phyloP scores from a whole-genome alignment of 2,888 invertebrate species.

The Epinotia nisella region DNA sequence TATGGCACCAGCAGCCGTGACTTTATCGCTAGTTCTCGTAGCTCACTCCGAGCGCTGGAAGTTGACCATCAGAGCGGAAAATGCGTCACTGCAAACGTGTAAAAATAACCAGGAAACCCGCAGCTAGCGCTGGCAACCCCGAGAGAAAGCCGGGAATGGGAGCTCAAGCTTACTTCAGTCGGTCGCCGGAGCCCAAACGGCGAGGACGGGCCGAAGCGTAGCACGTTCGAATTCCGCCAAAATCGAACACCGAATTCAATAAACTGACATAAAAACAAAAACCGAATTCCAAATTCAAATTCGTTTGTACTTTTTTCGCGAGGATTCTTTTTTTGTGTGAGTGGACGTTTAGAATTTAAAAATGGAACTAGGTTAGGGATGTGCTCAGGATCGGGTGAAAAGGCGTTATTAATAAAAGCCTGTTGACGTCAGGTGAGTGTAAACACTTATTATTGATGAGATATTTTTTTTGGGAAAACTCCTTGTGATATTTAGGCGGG shows the following conservation, averaged over 20 bases:
- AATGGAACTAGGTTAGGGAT: slow-evolving; percentile 60
- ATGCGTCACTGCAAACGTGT: slow-evolving; percentile 39
- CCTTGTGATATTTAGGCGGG: slow-evolving; percentile 8
- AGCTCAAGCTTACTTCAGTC: slow-evolving; percentile 66
- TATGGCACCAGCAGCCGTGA: not conserved
- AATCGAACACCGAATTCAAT: slow-evolving; percentile 53
- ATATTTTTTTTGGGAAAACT: slow-evolving; percentile 40
- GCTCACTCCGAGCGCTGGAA: slow-evolving; percentile 17
- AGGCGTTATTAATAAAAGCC: slow-evolving; percentile 61
- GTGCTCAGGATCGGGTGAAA: slow-evolving; percentile 57
- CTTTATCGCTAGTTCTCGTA: slow-evolving; percentile 7
- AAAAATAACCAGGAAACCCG: slow-evolving; percentile 50
- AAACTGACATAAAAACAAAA: slow-evolving; percentile 53
- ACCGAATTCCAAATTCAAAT: slow-evolving; percentile 47
- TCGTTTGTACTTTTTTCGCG: slow-evolving; percentile 39
- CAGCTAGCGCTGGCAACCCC: slow-evolving; percentile 63
- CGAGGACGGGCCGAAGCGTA: slow-evolving; percentile 49
- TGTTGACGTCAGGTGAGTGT: slow-evolving; percentile 49
- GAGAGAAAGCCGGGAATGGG: slow-evolving; percentile 65
- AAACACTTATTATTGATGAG: slow-evolving; percentile 57
- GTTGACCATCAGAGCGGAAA: slow-evolving; percentile 32
- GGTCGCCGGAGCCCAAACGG: slow-evolving; percentile 66
- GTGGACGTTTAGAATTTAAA: slow-evolving; percentile 50
- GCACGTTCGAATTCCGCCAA: slow-evolving; percentile 43
- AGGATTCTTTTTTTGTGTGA: slow-evolving; percentile 45